phyloP scores from a whole-genome alignment of 2,888 invertebrate species.

The Drosophila robusta region DNA sequence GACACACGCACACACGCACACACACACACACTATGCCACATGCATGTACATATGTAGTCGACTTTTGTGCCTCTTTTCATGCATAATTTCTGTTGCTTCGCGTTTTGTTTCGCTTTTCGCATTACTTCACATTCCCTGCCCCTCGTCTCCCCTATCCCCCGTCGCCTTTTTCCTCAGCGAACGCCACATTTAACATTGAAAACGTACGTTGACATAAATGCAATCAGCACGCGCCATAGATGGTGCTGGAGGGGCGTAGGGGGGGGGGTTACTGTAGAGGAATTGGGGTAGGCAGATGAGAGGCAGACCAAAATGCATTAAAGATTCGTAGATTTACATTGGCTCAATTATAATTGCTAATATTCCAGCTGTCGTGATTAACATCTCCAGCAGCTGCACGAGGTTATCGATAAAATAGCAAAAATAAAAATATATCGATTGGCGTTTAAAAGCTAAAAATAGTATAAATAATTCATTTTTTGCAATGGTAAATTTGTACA shows the following conservation, averaged over 20 bases:
- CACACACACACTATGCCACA: slow-evolving; percentile 3
- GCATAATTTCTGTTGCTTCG: slow-evolving; percentile 56
- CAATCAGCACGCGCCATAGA: slow-evolving; percentile 71
- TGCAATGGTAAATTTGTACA: too few relatives aligned
- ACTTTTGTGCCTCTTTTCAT: slow-evolving; percentile 64
- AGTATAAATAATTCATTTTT: too few relatives aligned
- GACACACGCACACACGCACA: slow-evolving; percentile 11
- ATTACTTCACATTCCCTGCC: slow-evolving; percentile 1
- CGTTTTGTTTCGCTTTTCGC: slow-evolving; percentile 44
- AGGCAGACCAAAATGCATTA: neutral
- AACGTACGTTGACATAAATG: slow-evolving; percentile 83
- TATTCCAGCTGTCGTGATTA: neutral
- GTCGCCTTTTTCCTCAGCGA: slow-evolving; percentile 2
- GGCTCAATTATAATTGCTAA: too few relatives aligned
- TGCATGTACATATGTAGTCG: slow-evolving; percentile 14
- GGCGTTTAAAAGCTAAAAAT: too few relatives aligned
- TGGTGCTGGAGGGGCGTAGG: neutral
- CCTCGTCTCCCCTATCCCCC: neutral
- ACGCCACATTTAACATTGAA: slow-evolving; percentile 76
- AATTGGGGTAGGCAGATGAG: neutral
- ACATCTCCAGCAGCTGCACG: too few relatives aligned
- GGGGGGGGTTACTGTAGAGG: neutral
- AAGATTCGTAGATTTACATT: neutral
- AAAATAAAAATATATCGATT: neutral
- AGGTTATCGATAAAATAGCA: neutral